Percentiles rank a stretch among this genome's conserved stretches.
These are phyloP conservation scores for Lagodon rhomboides DNA, from an alignment of 2,797 vertebrate species.

Conservation along the genomic window DNA sequence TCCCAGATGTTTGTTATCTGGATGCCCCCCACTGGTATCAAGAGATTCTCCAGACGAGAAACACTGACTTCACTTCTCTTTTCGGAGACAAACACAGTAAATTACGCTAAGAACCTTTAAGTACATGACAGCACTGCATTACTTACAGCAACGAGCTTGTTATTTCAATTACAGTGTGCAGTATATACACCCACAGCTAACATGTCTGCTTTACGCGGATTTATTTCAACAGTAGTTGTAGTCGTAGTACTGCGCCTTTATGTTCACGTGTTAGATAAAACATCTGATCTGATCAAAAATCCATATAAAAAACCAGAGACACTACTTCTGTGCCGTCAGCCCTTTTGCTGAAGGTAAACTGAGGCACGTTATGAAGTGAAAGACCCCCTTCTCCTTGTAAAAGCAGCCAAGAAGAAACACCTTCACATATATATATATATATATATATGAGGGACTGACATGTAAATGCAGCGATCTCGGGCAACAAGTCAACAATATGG, in stretches of 20 bases:
- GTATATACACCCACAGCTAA: not conserved
- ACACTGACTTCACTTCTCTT: constrained; percentile 53
- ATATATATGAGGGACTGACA: no score
- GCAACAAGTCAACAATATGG: no score
- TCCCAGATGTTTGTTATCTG: constrained; percentile 75
- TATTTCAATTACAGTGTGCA: not conserved
- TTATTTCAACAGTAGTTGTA: not conserved
- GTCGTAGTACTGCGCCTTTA: not conserved
- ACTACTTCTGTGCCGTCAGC: not conserved
- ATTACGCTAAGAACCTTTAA: constrained; percentile 14
- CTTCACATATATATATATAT: no score
- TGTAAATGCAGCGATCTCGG: no score
- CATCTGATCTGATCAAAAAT: no score
- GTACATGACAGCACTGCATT: not conserved
- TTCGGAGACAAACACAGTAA: constrained; percentile 17
- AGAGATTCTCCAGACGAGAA: constrained; percentile 67
- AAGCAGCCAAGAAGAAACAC: no score
- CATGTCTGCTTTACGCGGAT: not conserved
- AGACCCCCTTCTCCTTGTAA: no score
- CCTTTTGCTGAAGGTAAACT: no score
- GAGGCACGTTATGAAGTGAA: no score
- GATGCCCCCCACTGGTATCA: constrained; percentile 51
- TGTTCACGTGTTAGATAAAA: not conserved
- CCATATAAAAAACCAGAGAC: no score
- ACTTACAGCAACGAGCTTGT: constrained; percentile 8